A percentile compares a stretch with the other conserved stretches of the same genome.
Evolutionary conservation across 1,140 invertebrate genomes (phyloP).

Genomic region (Leptinotarsa defecta): DNA sequence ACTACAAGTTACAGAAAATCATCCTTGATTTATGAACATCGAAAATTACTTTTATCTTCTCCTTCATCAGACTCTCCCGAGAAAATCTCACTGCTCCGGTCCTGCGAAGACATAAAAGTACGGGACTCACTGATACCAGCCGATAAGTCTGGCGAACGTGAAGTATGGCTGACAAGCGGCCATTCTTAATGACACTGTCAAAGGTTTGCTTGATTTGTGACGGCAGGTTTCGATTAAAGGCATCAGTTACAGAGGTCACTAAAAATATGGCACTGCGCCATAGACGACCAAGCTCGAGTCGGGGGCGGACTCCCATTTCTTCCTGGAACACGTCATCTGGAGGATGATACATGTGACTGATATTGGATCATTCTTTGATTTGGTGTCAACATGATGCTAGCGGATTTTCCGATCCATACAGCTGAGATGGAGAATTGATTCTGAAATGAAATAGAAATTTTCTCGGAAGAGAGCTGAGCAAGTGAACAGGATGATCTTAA

Average conservation of each 20-base stretch:
- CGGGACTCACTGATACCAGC: conserved; percentile 39
- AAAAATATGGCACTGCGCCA: conserved; percentile 48
- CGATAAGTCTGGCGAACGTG: conserved; percentile 49
- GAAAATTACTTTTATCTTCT: not conserved
- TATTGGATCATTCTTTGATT: conserved; percentile 15
- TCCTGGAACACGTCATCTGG: conserved; percentile 32
- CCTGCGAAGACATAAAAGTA: conserved; percentile 26
- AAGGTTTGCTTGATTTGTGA: conserved; percentile 56
- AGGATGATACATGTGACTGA: conserved; percentile 29
- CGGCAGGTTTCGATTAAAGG: conserved; percentile 56
- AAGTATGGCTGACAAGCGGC: conserved; percentile 53
- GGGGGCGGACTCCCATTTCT: conserved; percentile 19
- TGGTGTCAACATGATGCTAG: not conserved
- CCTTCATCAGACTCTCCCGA: not conserved
- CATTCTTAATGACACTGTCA: conserved; percentile 56
- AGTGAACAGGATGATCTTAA: too few species aligned
- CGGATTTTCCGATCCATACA: too few species aligned
- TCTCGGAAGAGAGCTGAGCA: too few species aligned
- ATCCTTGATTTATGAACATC: not conserved
- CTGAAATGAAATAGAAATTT: not conserved
- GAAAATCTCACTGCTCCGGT: conserved; percentile 3
- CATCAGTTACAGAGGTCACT: conserved; percentile 54
- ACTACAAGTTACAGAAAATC: not conserved
- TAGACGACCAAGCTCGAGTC: conserved; percentile 4
- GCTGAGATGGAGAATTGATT: too few species aligned